These are phyloP conservation scores for Philypnodon macrostomus DNA, from an alignment of 2,797 vertebrate species.

Conservation along the genomic window DNA sequence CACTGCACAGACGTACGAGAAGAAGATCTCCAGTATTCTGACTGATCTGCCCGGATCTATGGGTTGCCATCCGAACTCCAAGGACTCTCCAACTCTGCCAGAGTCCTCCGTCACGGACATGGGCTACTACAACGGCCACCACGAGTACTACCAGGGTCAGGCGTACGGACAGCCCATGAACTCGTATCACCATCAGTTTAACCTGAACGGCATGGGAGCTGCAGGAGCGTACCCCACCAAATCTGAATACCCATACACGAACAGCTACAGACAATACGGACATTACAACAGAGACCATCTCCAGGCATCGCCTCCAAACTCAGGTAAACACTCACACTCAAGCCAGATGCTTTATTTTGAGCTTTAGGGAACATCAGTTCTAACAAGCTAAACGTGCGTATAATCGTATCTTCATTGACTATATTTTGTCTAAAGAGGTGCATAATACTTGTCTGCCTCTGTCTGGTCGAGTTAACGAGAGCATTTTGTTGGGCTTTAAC, in stretches of 20 bases:
- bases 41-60: conserved; percentile 93
- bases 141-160: conserved; percentile 89
- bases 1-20: conserved; percentile 88
- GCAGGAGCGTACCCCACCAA: conserved; percentile 89
- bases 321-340: conserved; percentile 84
- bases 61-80: conserved; percentile 92
- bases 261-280: conserved; percentile 89
- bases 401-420: not conserved
- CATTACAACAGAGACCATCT: conserved; percentile 91
- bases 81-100: conserved; percentile 95
- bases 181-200: conserved; percentile 89
- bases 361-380: not conserved
- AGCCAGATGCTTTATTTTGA: not conserved
- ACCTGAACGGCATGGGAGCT: conserved; percentile 86
- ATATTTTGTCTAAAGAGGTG: not conserved
- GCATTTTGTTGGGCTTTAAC: conserved; percentile 25
- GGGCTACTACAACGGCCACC: conserved; percentile 93
- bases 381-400: too few relatives aligned
- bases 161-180: conserved; percentile 86
- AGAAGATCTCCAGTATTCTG: conserved; percentile 92
- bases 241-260: conserved; percentile 90
- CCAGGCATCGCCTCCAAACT: conserved; percentile 86
- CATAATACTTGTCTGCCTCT: not conserved
- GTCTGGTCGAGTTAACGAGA: conserved; percentile 4
- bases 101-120: conserved; percentile 95